phyloP scores from a whole-genome alignment of 2,797 vertebrate genomes.

The Cercopithecus diana region DNA sequence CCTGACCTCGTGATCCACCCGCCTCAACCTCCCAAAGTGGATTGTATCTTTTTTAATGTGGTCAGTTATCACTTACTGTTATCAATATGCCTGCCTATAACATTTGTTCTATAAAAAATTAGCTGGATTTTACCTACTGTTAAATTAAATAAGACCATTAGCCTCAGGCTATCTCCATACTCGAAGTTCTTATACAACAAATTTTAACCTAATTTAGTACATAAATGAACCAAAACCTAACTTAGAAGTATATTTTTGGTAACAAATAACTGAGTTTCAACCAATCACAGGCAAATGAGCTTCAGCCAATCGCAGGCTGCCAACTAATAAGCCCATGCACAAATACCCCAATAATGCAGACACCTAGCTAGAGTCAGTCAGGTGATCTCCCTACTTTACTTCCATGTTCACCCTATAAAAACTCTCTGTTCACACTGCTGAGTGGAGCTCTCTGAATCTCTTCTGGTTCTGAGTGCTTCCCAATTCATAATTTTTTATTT shows the following conservation, averaged over 20 bases:
- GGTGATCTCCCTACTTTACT: neutral
- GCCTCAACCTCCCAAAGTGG: neutral
- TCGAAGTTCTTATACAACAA: neutral
- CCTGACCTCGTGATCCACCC: too few relatives aligned
- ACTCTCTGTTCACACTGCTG: neutral
- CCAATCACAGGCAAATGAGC: neutral
- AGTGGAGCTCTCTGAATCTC: neutral
- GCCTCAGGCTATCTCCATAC: neutral
- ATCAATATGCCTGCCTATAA: neutral
- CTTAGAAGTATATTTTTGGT: neutral
- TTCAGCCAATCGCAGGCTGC: neutral
- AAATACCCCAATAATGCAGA: neutral
- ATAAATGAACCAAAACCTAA: neutral
- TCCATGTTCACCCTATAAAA: neutral
- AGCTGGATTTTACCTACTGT: neutral
- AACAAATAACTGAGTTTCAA: neutral
- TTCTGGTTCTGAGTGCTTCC: neutral
- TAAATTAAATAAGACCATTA: neutral
- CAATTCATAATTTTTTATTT: neutral
- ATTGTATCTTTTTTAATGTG: neutral
- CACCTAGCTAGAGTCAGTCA: neutral
- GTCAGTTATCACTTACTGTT: neutral
- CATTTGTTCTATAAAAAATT: neutral
- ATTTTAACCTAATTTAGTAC: neutral
- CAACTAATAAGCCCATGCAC: neutral